Evolutionary conservation across 2,113 vertebrate genomes (phyloP).

Genomic region (Rhea americana): DNA sequence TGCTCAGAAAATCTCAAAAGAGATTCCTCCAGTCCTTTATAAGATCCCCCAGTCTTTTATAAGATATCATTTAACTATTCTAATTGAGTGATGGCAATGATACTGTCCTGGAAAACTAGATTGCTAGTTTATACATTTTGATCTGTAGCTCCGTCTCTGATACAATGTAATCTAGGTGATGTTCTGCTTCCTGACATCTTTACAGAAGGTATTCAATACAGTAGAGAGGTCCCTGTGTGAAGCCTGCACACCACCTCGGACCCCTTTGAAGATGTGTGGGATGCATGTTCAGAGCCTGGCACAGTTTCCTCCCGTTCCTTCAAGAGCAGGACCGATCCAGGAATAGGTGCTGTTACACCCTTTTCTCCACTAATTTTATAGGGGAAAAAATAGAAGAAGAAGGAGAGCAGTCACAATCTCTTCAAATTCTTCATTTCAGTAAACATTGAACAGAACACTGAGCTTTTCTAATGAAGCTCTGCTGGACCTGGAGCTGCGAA

Average conservation of each 20-base stretch:
- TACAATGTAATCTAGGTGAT: background rate
- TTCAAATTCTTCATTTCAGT: background rate
- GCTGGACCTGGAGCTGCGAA: background rate
- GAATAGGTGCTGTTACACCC: background rate
- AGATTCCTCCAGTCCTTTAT: background rate
- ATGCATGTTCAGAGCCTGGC: background rate
- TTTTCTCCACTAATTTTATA: background rate
- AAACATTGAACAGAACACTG: background rate
- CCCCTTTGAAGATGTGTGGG: background rate
- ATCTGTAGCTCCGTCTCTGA: background rate
- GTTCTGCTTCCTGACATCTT: background rate
- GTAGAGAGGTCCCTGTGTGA: background rate
- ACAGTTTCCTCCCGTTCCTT: background rate
- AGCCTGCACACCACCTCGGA: accelerated
- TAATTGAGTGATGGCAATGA: background rate
- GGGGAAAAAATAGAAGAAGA: background rate
- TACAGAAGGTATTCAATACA: background rate
- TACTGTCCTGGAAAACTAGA: background rate
- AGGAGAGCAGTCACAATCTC: background rate
- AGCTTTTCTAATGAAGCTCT: background rate
- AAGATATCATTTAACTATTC: background rate
- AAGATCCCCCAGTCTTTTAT: background rate
- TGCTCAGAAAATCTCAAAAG: background rate
- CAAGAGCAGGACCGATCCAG: background rate
- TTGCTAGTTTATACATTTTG: background rate